phyloP scores from a whole-genome alignment of 2,888 invertebrate species.

The Ditylenchus weischeri region DNA sequence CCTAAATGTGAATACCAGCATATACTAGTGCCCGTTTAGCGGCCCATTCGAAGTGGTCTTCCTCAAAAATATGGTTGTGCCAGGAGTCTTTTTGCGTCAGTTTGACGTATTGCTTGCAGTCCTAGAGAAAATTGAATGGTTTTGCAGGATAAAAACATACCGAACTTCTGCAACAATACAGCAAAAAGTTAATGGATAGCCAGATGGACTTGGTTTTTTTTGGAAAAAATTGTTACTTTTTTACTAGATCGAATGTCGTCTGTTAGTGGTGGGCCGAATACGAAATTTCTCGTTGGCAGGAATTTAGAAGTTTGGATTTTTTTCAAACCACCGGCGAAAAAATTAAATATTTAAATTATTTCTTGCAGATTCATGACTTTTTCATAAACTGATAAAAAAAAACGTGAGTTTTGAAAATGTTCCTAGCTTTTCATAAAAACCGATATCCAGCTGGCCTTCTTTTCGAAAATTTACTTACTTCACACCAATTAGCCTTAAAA shows the following conservation, averaged over 20 bases:
- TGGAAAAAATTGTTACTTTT: too few species aligned
- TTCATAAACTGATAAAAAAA: too few species aligned
- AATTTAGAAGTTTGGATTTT: too few species aligned
- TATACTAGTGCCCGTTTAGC: conserved; percentile 11
- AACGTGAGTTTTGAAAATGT: too few species aligned
- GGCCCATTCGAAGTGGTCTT: conserved; percentile 13
- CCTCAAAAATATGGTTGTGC: conserved; percentile 21
- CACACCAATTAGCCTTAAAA: conserved; percentile 19
- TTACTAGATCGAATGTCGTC: too few species aligned
- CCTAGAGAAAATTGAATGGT: conserved; percentile 2
- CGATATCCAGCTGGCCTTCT: background rate
- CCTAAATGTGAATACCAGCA: background rate
- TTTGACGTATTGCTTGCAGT: conserved; percentile 21
- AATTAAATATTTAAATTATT: too few species aligned
- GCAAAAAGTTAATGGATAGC: background rate
- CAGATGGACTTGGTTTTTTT: background rate
- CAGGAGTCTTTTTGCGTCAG: conserved; percentile 7
- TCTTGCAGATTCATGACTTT: too few species aligned
- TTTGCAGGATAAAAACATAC: too few species aligned
- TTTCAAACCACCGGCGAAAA: too few species aligned
- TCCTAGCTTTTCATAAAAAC: too few species aligned
- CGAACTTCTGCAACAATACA: background rate
- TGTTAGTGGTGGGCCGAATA: too few species aligned
- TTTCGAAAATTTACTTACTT: background rate
- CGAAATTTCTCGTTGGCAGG: too few species aligned